phyloP scores from a whole-genome alignment of 2,797 vertebrate species.

The Potorous gilbertii region DNA sequence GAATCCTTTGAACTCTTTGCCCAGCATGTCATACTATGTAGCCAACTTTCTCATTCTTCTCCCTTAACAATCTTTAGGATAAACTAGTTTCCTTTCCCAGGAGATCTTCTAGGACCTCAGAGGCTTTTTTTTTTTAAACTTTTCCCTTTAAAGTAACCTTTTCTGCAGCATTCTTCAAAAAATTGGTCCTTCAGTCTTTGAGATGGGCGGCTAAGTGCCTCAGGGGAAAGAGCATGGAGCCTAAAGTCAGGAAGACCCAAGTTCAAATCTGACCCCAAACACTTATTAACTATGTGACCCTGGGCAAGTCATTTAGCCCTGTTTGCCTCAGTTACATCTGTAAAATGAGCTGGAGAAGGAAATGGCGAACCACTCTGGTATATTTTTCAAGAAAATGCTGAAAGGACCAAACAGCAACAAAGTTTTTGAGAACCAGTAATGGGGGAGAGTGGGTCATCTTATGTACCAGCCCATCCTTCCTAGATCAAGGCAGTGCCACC shows the following conservation, averaged over 20 bases:
- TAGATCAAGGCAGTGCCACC: not conserved
- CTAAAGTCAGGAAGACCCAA: not conserved
- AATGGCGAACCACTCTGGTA: not conserved
- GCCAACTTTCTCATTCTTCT: not conserved
- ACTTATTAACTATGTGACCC: not conserved
- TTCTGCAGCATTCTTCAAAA: not conserved
- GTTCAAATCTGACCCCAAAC: not conserved
- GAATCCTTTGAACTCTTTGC: not conserved
- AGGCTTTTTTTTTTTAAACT: not conserved
- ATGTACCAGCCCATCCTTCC: not conserved
- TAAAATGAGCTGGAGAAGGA: not conserved
- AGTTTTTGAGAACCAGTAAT: not conserved
- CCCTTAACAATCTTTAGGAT: not conserved
- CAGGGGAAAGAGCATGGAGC: not conserved
- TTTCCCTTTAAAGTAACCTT: not conserved
- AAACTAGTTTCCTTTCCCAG: not conserved
- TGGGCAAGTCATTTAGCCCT: not conserved
- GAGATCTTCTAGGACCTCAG: not conserved
- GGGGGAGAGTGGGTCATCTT: not conserved
- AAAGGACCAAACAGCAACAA: not conserved
- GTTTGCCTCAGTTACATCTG: not conserved
- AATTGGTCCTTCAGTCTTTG: not conserved
- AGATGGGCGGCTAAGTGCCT: not conserved
- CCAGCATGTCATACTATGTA: not conserved
- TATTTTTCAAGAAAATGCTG: not conserved